Evolutionary conservation across 2,113 vertebrate genomes (phyloP).

Genomic region (Ptyas mucosa): DNA sequence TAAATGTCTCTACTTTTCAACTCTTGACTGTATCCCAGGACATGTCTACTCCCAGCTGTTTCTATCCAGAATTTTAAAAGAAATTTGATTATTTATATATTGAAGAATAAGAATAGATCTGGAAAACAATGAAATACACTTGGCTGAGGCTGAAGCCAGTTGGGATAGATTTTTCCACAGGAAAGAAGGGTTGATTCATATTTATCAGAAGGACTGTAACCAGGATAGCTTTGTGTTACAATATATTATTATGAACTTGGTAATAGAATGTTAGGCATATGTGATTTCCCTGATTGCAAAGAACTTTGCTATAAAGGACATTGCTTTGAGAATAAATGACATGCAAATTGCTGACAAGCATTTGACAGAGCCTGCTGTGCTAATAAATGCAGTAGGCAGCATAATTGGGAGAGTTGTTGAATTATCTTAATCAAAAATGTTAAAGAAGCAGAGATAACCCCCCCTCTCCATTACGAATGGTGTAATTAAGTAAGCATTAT

Average conservation of each 20-base stretch:
- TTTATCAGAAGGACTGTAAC: conserved; percentile 17
- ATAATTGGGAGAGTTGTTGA: conserved; percentile 20
- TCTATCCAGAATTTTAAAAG: neutral
- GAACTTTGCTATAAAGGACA: conserved; percentile 18
- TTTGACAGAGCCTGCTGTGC: conserved; percentile 16
- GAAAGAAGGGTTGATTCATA: neutral
- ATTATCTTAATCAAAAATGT: conserved; percentile 28
- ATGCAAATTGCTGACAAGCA: conserved; percentile 19
- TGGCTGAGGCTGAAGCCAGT: neutral
- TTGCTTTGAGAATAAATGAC: neutral
- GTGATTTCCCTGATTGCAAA: neutral
- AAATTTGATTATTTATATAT: neutral
- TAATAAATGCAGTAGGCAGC: conserved; percentile 19
- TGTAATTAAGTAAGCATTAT: conserved; percentile 29
- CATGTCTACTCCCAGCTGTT: neutral
- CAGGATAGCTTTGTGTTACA: conserved; percentile 11
- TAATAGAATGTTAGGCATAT: conserved; percentile 6
- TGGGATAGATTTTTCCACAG: neutral
- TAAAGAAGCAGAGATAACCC: neutral
- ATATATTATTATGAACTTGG: conserved; percentile 1
- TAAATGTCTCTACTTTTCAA: neutral
- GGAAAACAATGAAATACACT: neutral
- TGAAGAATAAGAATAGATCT: neutral
- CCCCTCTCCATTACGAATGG: conserved; percentile 2
- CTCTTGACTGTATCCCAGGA: neutral